phyloP scores from a whole-genome alignment of 2,888 invertebrate species.

The Amiota mariae region DNA sequence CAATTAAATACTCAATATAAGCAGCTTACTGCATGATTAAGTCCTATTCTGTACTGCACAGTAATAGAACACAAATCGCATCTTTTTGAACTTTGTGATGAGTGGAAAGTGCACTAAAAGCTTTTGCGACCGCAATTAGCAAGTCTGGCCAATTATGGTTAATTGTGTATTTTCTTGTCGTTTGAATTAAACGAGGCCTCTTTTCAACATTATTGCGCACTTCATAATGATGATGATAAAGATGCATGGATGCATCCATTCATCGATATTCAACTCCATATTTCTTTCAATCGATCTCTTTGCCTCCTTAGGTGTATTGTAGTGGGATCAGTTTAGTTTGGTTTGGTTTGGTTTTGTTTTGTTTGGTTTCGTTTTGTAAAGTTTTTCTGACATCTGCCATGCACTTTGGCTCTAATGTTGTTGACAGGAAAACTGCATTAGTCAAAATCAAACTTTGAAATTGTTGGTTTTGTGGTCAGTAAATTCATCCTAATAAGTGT shows the following conservation, averaged over 20 bases:
- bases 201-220: too few relatives aligned
- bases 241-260: too few relatives aligned
- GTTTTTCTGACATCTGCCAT: not conserved
- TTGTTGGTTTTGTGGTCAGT: slow-evolving; percentile 5
- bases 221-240: too few relatives aligned
- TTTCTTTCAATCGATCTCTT: too few relatives aligned
- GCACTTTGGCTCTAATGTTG: not conserved
- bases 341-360: not conserved
- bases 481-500: slow-evolving; percentile 18
- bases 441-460: slow-evolving; percentile 5
- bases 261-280: too few relatives aligned
- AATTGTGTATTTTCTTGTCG: not conserved
- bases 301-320: too few relatives aligned
- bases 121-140: slow-evolving; percentile 25
- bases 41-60: not conserved
- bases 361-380: not conserved
- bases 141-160: slow-evolving; percentile 11
- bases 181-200: not conserved
- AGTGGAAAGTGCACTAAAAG: slow-evolving; percentile 8
- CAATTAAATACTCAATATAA: not conserved
- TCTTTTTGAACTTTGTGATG: too few relatives aligned
- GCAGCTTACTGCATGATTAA: not conserved
- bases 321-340: too few relatives aligned
- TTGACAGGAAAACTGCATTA: slow-evolving; percentile 26
- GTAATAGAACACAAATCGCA: not conserved